phyloP scores from a whole-genome alignment of 2,797 vertebrate genomes.

The Brotogeris chrysoptera region DNA sequence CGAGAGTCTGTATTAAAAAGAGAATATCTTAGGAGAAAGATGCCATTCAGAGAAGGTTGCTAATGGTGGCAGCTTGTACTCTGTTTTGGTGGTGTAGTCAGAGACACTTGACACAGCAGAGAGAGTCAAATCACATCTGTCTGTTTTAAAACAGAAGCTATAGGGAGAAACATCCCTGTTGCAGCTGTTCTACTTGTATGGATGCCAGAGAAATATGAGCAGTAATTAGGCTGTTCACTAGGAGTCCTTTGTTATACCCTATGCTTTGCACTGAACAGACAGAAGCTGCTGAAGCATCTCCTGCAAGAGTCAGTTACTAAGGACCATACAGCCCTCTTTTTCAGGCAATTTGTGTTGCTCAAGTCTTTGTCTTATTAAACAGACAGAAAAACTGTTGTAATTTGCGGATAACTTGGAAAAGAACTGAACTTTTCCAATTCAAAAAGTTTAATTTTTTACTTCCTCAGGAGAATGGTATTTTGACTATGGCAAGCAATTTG shows the following conservation, averaged over 20 bases:
- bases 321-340: neutral
- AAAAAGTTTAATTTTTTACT: neutral
- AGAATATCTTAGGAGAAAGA: neutral
- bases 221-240: neutral
- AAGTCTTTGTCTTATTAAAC: neutral
- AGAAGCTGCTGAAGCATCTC: neutral
- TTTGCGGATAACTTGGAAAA: neutral
- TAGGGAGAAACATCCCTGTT: neutral
- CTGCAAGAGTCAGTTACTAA: neutral
- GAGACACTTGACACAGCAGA: neutral
- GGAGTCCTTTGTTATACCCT: neutral
- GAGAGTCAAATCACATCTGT: fast-evolving
- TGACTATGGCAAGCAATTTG: neutral
- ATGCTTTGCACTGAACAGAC: neutral
- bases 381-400: neutral
- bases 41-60: neutral
- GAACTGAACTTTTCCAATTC: neutral
- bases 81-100: neutral
- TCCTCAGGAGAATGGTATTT: neutral
- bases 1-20: neutral
- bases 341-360: neutral
- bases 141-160: neutral
- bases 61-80: fast-evolving
- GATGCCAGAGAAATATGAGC: neutral
- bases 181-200: neutral